A percentile compares a stretch with the other conserved stretches of the same genome.
phyloP scores from a whole-genome alignment of 1,140 invertebrate genomes.

The Pseudoatta argentina region DNA sequence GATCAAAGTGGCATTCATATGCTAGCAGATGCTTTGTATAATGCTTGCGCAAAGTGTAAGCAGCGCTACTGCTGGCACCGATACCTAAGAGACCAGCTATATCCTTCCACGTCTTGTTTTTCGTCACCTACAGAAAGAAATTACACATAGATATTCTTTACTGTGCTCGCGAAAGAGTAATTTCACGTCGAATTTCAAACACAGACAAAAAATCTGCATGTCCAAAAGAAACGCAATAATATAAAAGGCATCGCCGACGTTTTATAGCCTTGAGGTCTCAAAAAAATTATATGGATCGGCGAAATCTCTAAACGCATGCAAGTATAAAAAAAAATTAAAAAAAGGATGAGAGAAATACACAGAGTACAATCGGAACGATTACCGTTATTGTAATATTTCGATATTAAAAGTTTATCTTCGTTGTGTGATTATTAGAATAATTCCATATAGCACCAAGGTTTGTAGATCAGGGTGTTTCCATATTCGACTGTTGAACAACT shows the following conservation, averaged over 20 bases:
- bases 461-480: conserved; percentile 77
- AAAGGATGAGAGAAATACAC: conserved; percentile 65
- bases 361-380: conserved; percentile 76
- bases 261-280: conserved; percentile 36
- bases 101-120: conserved; percentile 99
- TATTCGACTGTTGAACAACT: conserved; percentile 70
- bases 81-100: conserved; percentile 97
- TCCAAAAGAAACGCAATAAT: conserved; percentile 68
- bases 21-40: conserved; percentile 98
- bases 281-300: conserved; percentile 41
- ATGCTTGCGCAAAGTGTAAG: conserved; percentile 98
- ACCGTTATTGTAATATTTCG: conserved; percentile 73
- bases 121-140: conserved; percentile 92
- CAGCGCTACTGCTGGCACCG: conserved; percentile 97
- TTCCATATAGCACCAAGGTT: conserved; percentile 86
- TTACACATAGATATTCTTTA: conserved; percentile 57
- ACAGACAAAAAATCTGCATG: conserved; percentile 70
- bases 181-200: conserved; percentile 60
- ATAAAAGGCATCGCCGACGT: conserved; percentile 47
- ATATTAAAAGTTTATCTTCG: conserved; percentile 79
- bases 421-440: conserved; percentile 83
- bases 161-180: neutral
- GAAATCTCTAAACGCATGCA: conserved; percentile 69
- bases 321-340: conserved; percentile 39
- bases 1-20: conserved; percentile 98